Evolutionary conservation across 2,888 invertebrate species (phyloP), one percentile per base, ranked within the genome.

Genomic region (Aelia acuminata): DNA sequence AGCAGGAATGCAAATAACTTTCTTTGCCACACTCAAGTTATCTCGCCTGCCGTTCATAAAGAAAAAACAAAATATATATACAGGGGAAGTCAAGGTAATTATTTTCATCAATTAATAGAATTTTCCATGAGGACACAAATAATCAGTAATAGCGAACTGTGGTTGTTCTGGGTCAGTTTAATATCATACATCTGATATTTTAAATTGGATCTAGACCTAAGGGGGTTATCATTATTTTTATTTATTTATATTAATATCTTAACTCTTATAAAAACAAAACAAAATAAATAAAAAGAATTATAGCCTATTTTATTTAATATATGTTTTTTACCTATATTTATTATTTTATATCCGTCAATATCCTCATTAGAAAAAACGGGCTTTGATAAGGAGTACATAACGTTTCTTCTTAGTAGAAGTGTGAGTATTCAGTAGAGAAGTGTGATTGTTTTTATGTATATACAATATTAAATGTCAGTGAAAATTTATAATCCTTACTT

Each of bases 161-260:
- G 13, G 26, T 26, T 57, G 26, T 57, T 57, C 26, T 57, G 57
- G 57, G 57, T 57, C 57, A 57, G 26, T 15, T 26, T 57, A 57
- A 57, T 57, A 57, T 57, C 57, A 57, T n/a, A n/a, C 57, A 57
- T 57, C 26, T 57, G 57, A 57, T 57, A 57, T 57, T 57, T 57
- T 3, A 13, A 57, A 26, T 57, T 57, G 10, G 57, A 13, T 57
- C 26, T 10, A 57, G 26, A 57, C 26, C 4, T 15, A n/a, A 57
- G 57, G 15, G 57, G 57, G 57, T 57, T 57, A 57, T 57, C 57
- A 26, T 57, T 26, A 57, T 57, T 53, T 57, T 57, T n/a, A 57
- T 57, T 57, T 57, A 57, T 57, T 57, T 31, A 57, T 57, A 57
- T 26, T 13, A 57, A 57, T 26, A 15, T 3, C 26, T 57, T 53